Base-by-base conservation (phyloP, 2,888 invertebrate genomes). In the Apotomis capreana region DNA sequence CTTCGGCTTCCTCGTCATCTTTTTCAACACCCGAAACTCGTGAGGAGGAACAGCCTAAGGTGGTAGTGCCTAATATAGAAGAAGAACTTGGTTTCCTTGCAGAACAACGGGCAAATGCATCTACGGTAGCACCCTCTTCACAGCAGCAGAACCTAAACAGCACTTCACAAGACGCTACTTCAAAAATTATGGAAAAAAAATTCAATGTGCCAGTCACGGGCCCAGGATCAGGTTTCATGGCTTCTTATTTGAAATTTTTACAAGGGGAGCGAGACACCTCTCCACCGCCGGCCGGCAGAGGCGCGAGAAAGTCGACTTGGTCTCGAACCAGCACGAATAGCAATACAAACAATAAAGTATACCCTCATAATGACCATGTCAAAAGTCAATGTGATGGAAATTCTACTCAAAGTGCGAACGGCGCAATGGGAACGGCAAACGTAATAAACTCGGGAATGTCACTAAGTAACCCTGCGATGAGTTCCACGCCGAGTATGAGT, bases 61-160 rank as follows among this genome's bases (percentile, higher is more conserved):
- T 97, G 81, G 96, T 97, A 82, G 97, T 97, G 84, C 97, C 97
- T 81, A 97, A 97, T 92, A 97, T 97, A 87, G 97, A 97, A 90
- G 97, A 97, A 92, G 97, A 97, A 92, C 94, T 97, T 84, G 96
- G 96, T 88, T 97, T 97, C 91, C 94, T 97, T 88, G 95, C 95
- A 81, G 95, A 95, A 92, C 94, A 89, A 90, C 93, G 88, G 87
- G 90, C 87, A 85, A 92, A 87, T 89, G 89, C 90, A 82, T 91
- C 93, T 79, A 84, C 89, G 89, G 92, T 91, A 90, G 92, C 90
- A 90, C 90, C 91, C 87, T 83, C 94, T 88, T 90, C 93, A 83
- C 91, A 89, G 87, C 90, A 90, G 88, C 92, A 85, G 90, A 89
- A 85, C 86, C 84, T 87, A 82, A 91, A 87, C 89, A 90, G 83